Evolutionary conservation across 2,797 vertebrate species (phyloP).

Genomic region (Centroberyx gerrardi): DNA sequence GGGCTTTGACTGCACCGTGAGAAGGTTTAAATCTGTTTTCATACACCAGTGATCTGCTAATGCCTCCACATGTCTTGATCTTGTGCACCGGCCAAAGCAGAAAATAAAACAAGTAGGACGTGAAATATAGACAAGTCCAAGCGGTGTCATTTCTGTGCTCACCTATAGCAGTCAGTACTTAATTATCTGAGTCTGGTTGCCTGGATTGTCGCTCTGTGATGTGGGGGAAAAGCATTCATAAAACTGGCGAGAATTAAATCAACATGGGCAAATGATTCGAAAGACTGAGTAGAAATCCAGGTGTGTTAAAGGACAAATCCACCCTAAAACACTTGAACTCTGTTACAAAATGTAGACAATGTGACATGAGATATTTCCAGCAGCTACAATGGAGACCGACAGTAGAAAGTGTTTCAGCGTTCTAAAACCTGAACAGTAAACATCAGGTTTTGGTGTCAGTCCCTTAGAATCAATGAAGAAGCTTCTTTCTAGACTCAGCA

Average conservation of each 20-base stretch:
- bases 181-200: slow-evolving; percentile 10
- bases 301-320: too few relatives aligned
- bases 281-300: too few relatives aligned
- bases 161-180: background rate
- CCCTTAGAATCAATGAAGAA: too few relatives aligned
- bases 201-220: slow-evolving; percentile 13
- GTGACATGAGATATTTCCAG: too few relatives aligned
- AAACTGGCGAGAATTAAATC: slow-evolving; percentile 4
- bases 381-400: too few relatives aligned
- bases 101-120: slow-evolving; percentile 30
- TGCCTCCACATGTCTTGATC: slow-evolving; percentile 27
- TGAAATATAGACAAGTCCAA: slow-evolving; percentile 19
- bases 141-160: background rate
- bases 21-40: slow-evolving; percentile 43
- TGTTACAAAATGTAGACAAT: too few relatives aligned
- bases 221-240: slow-evolving; percentile 9
- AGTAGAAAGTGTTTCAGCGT: too few relatives aligned
- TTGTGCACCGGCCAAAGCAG: background rate
- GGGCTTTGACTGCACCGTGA: background rate
- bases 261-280: background rate
- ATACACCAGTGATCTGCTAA: slow-evolving; percentile 34
- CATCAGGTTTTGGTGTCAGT: too few relatives aligned
- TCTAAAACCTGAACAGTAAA: too few relatives aligned
- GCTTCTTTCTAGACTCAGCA: too few relatives aligned
- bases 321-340: too few relatives aligned